These are phyloP conservation scores for Horisme vitalbata DNA, from an alignment of 2,888 invertebrate genomes.

Conservation along the genomic window DNA sequence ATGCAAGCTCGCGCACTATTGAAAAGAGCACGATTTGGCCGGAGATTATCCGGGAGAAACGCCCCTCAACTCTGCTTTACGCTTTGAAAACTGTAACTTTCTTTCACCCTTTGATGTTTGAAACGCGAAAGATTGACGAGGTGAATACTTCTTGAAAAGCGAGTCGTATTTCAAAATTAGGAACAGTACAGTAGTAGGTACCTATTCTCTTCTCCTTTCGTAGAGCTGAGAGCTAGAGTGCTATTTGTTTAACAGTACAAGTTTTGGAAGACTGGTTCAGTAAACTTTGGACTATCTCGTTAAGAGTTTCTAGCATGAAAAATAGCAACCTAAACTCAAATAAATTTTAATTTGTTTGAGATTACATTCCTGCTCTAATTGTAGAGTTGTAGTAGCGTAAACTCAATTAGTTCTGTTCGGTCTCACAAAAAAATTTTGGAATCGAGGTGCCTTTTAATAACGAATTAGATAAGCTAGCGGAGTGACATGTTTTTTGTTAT, in stretches of 20 bases:
- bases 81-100: slow-evolving; percentile 30
- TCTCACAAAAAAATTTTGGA: slow-evolving; percentile 36
- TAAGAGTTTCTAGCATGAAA: slow-evolving; percentile 27
- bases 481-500: slow-evolving; percentile 26
- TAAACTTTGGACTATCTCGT: slow-evolving; percentile 22
- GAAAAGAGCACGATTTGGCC: slow-evolving; percentile 39
- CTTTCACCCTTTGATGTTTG: slow-evolving; percentile 30
- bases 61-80: slow-evolving; percentile 30
- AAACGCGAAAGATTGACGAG: slow-evolving; percentile 26
- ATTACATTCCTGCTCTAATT: slow-evolving; percentile 35
- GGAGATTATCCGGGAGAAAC: slow-evolving; percentile 40
- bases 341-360: slow-evolving; percentile 33
- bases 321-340: slow-evolving; percentile 33
- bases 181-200: no score
- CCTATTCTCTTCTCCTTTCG: no score
- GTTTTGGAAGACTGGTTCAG: slow-evolving; percentile 21
- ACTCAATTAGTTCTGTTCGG: no score
- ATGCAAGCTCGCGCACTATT: slow-evolving; percentile 40
- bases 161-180: slow-evolving; percentile 4
- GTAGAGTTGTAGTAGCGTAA: slow-evolving; percentile 35
- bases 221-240: no score
- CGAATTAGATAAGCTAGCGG: slow-evolving; percentile 35
- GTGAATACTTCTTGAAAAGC: slow-evolving; percentile 17
- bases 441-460: slow-evolving; percentile 37
- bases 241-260: no score